A percentile compares a stretch with the other conserved stretches of the same genome.
phyloP scores from a whole-genome alignment of 2,888 invertebrate genomes.

The Trachelus iudaicus region DNA sequence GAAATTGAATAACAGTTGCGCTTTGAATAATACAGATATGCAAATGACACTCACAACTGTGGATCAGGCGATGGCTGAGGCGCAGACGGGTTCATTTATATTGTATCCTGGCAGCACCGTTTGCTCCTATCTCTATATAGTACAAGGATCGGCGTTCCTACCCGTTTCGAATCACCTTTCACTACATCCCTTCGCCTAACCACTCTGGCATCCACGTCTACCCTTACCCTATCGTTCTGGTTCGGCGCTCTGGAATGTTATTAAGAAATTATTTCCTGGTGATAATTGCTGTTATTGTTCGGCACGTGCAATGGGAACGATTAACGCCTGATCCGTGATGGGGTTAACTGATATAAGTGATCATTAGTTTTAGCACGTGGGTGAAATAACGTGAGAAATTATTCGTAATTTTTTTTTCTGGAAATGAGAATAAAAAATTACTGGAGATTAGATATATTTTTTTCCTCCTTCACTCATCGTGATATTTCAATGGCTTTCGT shows the following conservation, averaged over 20 bases:
- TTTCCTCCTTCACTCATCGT: background rate
- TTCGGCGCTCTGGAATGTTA: constrained; percentile 14
- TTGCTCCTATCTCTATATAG: constrained; percentile 5
- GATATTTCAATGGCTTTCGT: background rate
- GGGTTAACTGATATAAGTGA: background rate
- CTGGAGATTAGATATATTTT: background rate
- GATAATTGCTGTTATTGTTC: background rate
- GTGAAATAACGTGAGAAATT: background rate
- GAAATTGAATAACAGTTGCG: constrained; percentile 61
- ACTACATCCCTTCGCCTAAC: background rate
- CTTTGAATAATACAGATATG: constrained; percentile 63
- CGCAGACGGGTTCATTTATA: constrained; percentile 58
- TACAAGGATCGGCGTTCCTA: background rate
- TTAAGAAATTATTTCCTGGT: constrained; percentile 13
- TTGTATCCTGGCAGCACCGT: constrained; percentile 49
- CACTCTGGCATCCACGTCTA: background rate
- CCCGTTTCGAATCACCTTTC: constrained; percentile 8
- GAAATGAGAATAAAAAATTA: background rate
- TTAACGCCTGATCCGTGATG: background rate
- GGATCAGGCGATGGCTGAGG: constrained; percentile 28
- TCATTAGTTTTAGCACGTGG: background rate
- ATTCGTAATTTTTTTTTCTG: background rate
- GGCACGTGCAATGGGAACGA: background rate
- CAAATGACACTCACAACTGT: constrained; percentile 48
- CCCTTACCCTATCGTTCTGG: background rate